Base-by-base conservation (phyloP, 2,888 invertebrate genomes). In the Pyrocoelia pectoralis region DNA sequence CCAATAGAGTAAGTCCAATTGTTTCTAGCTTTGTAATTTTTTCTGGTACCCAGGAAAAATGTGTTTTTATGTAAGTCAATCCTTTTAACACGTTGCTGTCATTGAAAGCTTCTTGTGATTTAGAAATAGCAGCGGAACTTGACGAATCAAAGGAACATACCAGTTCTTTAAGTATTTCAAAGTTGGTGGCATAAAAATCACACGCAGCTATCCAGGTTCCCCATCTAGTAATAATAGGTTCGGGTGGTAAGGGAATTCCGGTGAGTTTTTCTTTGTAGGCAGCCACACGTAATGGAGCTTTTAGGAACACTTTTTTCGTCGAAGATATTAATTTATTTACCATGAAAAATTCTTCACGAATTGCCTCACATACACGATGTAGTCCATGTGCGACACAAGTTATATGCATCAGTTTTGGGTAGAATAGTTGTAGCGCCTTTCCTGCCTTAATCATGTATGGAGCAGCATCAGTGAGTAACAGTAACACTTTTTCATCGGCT, bases 71-170 rank as follows among this genome's bases (percentile, higher is more conserved):
- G 38, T 53, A 53, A 17, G 53, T 53, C 38, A 53, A 53, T 9
- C 29, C 40, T 53, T 18, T 8, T 38, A 53, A 53, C 38, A 53
- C 53, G n/a, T 40, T 38, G 38, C 19, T 53, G 40, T 38, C 40
- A 53, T 53, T 53, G 38, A 17, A 40, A 17, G 40, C 53, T 38
- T 38, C 5, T 52, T 52, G 53, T 40, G 53, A 53, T 53, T 53
- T 40, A 17, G 17, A 53, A 38, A 53, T 33, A 33, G 52, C 52
- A 52, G 29, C 33, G 52, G 33, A 52, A 52, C 33, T 52, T 52
- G 52, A 38, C 14, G 52, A 29, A 52, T 52, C 52, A 52, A 52
- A 52, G 29, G 14, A 52, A 33, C 38, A 38, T 38, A 52, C 52
- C 38, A 29, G 52, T 33, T 29, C 38, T 38, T 38, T 29, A 52